Evolutionary conservation across 1,140 invertebrate genomes (phyloP).

Genomic region (Tenebrio molitor): DNA sequence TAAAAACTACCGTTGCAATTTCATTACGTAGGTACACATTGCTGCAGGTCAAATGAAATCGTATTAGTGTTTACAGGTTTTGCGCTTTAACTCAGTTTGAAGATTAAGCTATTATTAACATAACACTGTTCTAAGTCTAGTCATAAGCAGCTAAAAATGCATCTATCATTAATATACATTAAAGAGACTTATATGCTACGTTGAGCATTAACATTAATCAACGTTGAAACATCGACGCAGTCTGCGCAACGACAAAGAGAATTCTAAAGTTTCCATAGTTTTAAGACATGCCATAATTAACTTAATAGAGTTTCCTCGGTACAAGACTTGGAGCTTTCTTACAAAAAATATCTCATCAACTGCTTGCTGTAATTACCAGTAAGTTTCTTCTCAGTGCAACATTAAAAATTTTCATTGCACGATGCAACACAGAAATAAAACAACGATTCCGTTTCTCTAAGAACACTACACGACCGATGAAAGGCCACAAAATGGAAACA

Average conservation of each 20-base stretch:
- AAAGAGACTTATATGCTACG: conserved; percentile 8
- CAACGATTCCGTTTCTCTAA: too few relatives aligned
- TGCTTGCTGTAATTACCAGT: neutral
- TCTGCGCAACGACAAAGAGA: conserved; percentile 9
- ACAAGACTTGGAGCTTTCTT: neutral
- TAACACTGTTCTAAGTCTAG: neutral
- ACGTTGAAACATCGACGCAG: conserved; percentile 5
- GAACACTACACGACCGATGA: too few relatives aligned
- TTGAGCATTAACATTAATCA: conserved; percentile 25
- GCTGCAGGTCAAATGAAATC: neutral
- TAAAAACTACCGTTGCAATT: too few relatives aligned
- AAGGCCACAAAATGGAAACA: too few relatives aligned
- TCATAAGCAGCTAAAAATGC: neutral
- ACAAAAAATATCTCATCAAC: conserved; percentile 5
- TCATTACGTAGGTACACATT: too few relatives aligned
- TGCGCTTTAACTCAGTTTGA: neutral
- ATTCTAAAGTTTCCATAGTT: conserved; percentile 32
- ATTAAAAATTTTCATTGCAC: too few relatives aligned
- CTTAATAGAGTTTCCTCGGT: conserved; percentile 4
- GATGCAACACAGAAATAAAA: too few relatives aligned
- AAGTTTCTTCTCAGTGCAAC: neutral
- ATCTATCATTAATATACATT: conserved; percentile 33
- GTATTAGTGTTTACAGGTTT: neutral
- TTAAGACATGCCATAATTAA: conserved; percentile 18
- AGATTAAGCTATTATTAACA: conserved; percentile 9